Evolutionary conservation across 2,888 invertebrate species (phyloP).

Genomic region (Heliconius sara): DNA sequence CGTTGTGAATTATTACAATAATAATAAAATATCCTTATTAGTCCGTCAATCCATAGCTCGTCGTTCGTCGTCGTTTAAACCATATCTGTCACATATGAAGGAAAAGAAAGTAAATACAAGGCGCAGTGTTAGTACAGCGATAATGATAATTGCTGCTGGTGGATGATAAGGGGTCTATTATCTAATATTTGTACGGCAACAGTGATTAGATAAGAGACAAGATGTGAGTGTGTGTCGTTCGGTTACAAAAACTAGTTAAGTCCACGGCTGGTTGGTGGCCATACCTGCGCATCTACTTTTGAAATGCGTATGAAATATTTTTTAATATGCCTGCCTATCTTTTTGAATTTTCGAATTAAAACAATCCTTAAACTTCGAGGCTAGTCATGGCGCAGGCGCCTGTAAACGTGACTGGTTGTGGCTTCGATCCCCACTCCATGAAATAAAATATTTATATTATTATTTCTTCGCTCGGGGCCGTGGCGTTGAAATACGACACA

Average conservation of each 20-base stretch:
- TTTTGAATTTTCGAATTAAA: neutral
- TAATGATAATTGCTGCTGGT: conserved; percentile 82
- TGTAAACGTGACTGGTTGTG: too few relatives aligned
- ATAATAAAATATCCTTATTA: neutral
- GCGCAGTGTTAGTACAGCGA: conserved; percentile 69
- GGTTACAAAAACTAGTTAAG: conserved; percentile 52
- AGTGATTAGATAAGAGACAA: conserved; percentile 72
- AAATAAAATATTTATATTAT: too few relatives aligned
- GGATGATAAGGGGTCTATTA: conserved; percentile 72
- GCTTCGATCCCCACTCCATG: too few relatives aligned
- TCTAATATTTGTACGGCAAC: conserved; percentile 77
- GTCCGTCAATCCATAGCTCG: conserved; percentile 30
- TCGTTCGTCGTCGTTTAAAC: neutral
- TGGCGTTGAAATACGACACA: too few relatives aligned
- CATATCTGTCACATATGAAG: conserved; percentile 60
- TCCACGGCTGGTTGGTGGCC: neutral
- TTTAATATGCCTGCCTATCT: neutral
- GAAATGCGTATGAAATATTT: neutral
- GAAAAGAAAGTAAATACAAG: conserved; percentile 74
- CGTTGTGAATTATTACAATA: neutral
- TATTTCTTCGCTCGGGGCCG: too few relatives aligned
- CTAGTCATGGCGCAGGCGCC: too few relatives aligned
- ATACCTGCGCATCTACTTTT: neutral
- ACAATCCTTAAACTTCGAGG: neutral
- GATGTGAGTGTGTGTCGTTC: conserved; percentile 62